These are phyloP conservation scores for Seriola rivoliana DNA, from an alignment of 2,113 vertebrate genomes.

Conservation along the genomic window DNA sequence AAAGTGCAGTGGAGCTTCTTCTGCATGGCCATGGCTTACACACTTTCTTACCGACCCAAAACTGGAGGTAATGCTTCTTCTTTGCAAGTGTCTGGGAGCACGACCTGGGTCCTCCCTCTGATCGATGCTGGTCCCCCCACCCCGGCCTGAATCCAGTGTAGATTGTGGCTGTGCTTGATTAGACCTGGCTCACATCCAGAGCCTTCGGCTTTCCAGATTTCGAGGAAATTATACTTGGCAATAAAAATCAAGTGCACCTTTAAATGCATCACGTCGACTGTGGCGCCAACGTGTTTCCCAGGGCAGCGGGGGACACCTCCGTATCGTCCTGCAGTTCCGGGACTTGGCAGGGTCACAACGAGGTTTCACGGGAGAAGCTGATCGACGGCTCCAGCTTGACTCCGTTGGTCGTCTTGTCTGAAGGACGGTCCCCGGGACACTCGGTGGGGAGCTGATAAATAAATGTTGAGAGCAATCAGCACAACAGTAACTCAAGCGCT, in stretches of 20 bases:
- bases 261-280: background rate
- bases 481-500: background rate
- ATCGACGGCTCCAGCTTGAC: constrained; percentile 49
- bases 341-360: constrained; percentile 63
- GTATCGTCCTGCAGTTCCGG: background rate
- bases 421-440: constrained; percentile 42
- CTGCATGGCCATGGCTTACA: background rate
- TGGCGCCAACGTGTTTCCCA: background rate
- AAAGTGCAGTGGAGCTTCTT: constrained; percentile 25
- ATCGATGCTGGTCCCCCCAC: too few relatives aligned
- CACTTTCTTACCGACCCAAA: background rate
- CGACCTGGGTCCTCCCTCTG: too few relatives aligned
- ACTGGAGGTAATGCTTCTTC: background rate
- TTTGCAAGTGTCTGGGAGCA: background rate
- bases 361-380: constrained; percentile 78
- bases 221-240: constrained; percentile 1
- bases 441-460: constrained; percentile 64
- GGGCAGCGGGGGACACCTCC: background rate
- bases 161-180: constrained; percentile 34
- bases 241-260: constrained; percentile 19
- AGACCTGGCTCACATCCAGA: background rate
- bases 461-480: background rate
- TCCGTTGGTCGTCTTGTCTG: constrained; percentile 53
- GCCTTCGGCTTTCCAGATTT: background rate
- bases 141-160: constrained; percentile 5